A percentile compares a stretch with the other conserved stretches of the same genome.
Conservation (phyloP, 2,888 invertebrate species). For the Platypus cylindrus region DNA sequence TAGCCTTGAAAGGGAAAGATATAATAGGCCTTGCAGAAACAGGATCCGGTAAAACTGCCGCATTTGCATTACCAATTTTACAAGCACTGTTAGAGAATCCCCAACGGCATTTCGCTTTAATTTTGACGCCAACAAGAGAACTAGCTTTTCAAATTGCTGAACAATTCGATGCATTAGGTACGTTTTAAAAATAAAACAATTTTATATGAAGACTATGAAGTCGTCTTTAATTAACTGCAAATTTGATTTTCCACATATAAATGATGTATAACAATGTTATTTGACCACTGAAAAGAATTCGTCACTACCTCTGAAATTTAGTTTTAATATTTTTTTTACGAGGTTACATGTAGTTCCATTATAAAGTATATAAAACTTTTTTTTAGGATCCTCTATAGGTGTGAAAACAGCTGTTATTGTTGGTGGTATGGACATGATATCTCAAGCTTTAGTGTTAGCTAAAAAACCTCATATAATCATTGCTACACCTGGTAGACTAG, state of each 20-base stretch:
- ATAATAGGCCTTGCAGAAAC: constrained; percentile 58
- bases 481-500: constrained; percentile 89
- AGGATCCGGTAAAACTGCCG: constrained; percentile 94
- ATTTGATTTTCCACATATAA: no score
- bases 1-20: constrained; percentile 75
- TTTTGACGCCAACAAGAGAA: constrained; percentile 94
- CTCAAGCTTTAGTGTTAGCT: constrained; percentile 78
- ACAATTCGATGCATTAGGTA: constrained; percentile 93
- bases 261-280: no score
- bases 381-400: constrained; percentile 70
- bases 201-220: no score
- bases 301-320: constrained; percentile 32
- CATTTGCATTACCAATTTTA: constrained; percentile 92
- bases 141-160: constrained; percentile 97
- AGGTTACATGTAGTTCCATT: no score
- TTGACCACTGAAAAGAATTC: no score
- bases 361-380: not conserved
- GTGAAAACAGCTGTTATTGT: constrained; percentile 94
- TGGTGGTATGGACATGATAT: constrained; percentile 97
- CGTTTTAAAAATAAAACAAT: no score
- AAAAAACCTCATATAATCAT: constrained; percentile 96
- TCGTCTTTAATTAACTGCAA: no score
- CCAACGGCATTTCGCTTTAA: constrained; percentile 83
- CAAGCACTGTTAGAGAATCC: constrained; percentile 83
- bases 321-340: constrained; percentile 6